Percentiles rank a stretch among this genome's conserved stretches.
phyloP scores from a whole-genome alignment of 2,888 invertebrate species.

The Choristoneura rosaceana region DNA sequence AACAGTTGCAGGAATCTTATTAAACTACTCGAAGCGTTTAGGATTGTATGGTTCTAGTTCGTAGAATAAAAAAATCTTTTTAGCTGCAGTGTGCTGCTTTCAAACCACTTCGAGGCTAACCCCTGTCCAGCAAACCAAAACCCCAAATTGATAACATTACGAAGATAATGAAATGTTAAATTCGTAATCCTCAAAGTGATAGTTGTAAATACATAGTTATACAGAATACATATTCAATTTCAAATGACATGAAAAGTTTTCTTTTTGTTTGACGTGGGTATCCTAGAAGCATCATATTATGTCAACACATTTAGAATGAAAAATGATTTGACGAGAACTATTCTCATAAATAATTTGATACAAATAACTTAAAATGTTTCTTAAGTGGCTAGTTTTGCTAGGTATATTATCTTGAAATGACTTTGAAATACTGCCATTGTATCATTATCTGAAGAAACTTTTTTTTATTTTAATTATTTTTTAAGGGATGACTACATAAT shows the following conservation, averaged over 20 bases:
- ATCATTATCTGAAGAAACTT: not conserved
- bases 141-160: not conserved
- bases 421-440: not conserved
- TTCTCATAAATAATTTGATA: not conserved
- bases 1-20: not conserved
- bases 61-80: not conserved
- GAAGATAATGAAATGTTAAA: not conserved
- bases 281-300: slow-evolving; percentile 25
- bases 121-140: not conserved
- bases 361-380: not conserved
- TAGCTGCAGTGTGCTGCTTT: not conserved
- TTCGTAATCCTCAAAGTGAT: not conserved
- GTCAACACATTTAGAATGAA: not conserved
- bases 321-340: not conserved
- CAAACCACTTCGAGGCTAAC: not conserved
- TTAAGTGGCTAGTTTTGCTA: not conserved
- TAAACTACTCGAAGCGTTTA: not conserved
- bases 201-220: not conserved
- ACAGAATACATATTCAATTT: slow-evolving; percentile 1
- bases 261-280: slow-evolving; percentile 24
- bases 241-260: slow-evolving; percentile 25
- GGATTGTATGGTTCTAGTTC: slow-evolving; percentile 3
- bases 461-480: not conserved
- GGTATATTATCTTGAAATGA: not conserved
- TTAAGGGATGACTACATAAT: not conserved